Evolutionary conservation across 2,888 invertebrate species (phyloP).

Genomic region (Eupithecia abbreviata): DNA sequence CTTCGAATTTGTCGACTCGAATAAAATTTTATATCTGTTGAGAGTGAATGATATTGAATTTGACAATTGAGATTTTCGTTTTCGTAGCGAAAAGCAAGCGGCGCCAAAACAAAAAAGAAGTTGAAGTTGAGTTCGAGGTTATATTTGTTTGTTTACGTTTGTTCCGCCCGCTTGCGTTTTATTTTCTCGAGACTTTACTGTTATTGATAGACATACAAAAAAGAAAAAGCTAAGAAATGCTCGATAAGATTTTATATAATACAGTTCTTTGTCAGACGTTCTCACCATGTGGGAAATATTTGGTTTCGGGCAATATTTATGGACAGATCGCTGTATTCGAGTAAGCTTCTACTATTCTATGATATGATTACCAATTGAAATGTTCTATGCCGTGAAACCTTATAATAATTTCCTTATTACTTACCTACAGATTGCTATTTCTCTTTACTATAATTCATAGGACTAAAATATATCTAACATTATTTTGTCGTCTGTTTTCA

Average conservation of each 20-base stretch:
- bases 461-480: neutral
- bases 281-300: slow-evolving; percentile 92
- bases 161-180: neutral
- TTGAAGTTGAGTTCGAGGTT: neutral
- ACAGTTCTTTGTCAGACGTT: slow-evolving; percentile 92
- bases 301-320: slow-evolving; percentile 92
- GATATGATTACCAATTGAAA: neutral
- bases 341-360: slow-evolving; percentile 77
- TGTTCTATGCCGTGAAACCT: neutral
- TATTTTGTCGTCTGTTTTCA: slow-evolving; percentile 59
- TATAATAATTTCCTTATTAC: neutral
- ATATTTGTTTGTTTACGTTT: slow-evolving; percentile 8
- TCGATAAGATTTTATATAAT: slow-evolving; percentile 88
- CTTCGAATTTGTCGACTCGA: neutral
- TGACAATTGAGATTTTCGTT: neutral
- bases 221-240: slow-evolving; percentile 55
- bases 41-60: slow-evolving; percentile 13
- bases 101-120: too few species aligned
- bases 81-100: too few species aligned
- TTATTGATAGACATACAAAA: too few species aligned
- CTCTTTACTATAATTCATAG: neutral
- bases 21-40: neutral
- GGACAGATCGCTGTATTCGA: slow-evolving; percentile 92
- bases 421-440: neutral
- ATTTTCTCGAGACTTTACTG: too few species aligned